A percentile compares a stretch with the other conserved stretches of the same genome.
These are phyloP conservation scores for Parasteatoda lunata DNA, from an alignment of 2,888 invertebrate species.

Conservation along the genomic window DNA sequence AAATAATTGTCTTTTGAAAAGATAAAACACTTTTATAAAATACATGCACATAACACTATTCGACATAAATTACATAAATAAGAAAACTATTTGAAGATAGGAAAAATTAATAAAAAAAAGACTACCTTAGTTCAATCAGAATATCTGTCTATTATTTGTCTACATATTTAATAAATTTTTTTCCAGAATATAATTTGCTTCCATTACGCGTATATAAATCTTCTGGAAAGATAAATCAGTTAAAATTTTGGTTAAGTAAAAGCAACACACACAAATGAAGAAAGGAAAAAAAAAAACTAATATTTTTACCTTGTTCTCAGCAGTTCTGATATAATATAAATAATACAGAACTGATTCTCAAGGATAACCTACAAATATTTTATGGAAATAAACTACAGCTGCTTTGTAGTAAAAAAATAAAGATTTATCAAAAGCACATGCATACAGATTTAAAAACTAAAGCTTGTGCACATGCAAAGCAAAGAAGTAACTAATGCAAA, in stretches of 20 bases:
- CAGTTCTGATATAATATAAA: slow-evolving; percentile 47
- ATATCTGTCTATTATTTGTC: slow-evolving; percentile 22
- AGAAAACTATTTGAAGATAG: not conserved
- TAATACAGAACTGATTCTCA: slow-evolving; percentile 61
- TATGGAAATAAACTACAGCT: slow-evolving; percentile 44
- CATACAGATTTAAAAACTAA: not conserved
- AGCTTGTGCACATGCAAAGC: not conserved
- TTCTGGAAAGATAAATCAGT: slow-evolving; percentile 62
- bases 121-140: slow-evolving; percentile 48
- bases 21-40: too few relatives aligned
- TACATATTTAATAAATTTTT: slow-evolving; percentile 17
- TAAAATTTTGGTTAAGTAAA: not conserved
- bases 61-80: too few relatives aligned
- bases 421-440: slow-evolving; percentile 15
- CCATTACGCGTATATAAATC: slow-evolving; percentile 39
- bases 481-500: not conserved
- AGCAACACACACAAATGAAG: slow-evolving; percentile 27
- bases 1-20: too few relatives aligned
- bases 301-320: slow-evolving; percentile 52
- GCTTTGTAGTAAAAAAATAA: slow-evolving; percentile 50
- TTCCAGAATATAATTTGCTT: slow-evolving; percentile 41
- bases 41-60: too few relatives aligned
- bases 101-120: slow-evolving; percentile 34
- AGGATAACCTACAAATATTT: slow-evolving; percentile 65
- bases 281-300: slow-evolving; percentile 26